These are phyloP conservation scores for Remorina albescens DNA, from an alignment of 2,797 vertebrate species.

Conservation along the genomic window DNA sequence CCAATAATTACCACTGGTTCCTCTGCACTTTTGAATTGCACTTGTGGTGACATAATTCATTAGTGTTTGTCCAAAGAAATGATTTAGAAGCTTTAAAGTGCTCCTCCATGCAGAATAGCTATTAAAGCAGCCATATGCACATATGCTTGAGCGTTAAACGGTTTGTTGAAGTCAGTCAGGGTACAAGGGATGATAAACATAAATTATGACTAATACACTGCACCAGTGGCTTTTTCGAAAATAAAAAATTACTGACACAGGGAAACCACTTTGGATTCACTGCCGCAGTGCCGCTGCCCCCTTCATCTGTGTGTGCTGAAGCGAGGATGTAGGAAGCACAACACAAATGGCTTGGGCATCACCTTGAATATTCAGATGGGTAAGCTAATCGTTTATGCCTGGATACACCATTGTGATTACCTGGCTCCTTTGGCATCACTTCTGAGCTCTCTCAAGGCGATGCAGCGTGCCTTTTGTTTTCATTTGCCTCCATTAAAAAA, in stretches of 20 bases:
- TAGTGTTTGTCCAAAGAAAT: constrained; percentile 86
- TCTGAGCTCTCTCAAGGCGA: constrained; percentile 56
- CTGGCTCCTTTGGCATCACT: constrained; percentile 92
- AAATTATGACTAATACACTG: constrained; percentile 99
- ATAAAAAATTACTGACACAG: constrained; percentile 97
- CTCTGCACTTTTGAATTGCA: constrained; percentile 76
- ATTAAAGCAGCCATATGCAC: constrained; percentile 95
- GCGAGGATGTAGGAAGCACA: constrained; percentile 94
- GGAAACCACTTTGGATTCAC: constrained; percentile 93
- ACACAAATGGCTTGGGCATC: constrained; percentile 94
- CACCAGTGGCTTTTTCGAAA: constrained; percentile 95
- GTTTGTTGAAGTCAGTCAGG: constrained; percentile 97
- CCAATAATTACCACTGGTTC: constrained; percentile 78
- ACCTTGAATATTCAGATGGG: constrained; percentile 97
- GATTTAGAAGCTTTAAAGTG: constrained; percentile 87
- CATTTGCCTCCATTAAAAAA: constrained; percentile 66
- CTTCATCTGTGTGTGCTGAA: constrained; percentile 92
- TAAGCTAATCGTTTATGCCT: constrained; percentile 95
- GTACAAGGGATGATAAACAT: constrained; percentile 98
- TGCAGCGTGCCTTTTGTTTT: constrained; percentile 61
- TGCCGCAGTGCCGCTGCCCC: constrained; percentile 86
- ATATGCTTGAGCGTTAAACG: constrained; percentile 94
- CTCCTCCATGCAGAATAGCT: constrained; percentile 98
- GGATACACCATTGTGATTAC: constrained; percentile 93
- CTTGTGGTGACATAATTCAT: constrained; percentile 86